Conservation (phyloP, 2,797 vertebrate species). For the Glyptemys insculpta region DNA sequence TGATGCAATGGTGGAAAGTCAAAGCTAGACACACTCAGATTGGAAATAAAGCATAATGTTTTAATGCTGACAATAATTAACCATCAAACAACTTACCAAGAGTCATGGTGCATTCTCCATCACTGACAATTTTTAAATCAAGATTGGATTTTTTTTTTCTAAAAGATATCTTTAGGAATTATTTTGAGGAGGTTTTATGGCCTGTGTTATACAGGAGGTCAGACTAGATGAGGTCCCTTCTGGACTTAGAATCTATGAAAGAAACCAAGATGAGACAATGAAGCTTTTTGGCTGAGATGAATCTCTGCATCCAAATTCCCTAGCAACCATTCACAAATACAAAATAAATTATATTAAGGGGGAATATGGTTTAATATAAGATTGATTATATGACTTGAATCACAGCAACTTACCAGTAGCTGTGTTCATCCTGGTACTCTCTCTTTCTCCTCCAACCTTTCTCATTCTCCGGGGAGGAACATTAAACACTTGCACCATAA, state of each 20-base stretch:
- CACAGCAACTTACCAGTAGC: neutral
- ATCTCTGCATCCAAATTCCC: neutral
- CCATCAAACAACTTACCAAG: neutral
- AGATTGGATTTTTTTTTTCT: neutral
- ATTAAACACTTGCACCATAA: neutral
- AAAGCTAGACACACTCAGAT: neutral
- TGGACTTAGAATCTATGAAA: neutral
- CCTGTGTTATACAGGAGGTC: neutral
- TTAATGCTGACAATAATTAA: neutral
- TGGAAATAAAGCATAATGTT: neutral
- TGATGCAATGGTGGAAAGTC: neutral
- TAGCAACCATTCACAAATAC: accelerated
- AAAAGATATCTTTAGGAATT: neutral
- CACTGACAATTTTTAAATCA: neutral
- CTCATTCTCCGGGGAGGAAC: neutral
- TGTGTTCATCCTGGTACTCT: accelerated
- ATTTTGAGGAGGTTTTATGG: neutral
- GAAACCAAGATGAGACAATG: neutral
- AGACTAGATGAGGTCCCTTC: neutral
- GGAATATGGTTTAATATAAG: neutral
- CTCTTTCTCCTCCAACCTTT: neutral
- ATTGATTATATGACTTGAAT: neutral
- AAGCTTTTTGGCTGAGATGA: neutral
- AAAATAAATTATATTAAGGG: neutral
- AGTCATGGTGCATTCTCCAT: neutral